Conservation (phyloP, 2,113 vertebrate genomes). For the Eonycteris spelaea region DNA sequence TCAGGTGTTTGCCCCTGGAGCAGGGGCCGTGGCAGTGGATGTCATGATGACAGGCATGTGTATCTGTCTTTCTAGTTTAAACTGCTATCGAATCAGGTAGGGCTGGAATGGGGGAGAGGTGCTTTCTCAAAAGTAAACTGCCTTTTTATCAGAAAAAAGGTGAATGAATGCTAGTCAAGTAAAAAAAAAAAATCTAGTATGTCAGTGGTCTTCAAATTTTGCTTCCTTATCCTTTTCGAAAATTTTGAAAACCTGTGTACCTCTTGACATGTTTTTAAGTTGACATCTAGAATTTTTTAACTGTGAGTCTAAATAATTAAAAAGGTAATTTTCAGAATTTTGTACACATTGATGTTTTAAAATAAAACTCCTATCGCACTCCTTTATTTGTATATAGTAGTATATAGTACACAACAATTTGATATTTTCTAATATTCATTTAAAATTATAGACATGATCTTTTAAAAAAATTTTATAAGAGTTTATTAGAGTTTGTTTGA, state of each 20-base stretch:
- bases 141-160: background rate
- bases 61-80: background rate
- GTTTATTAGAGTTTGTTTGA: too few species aligned
- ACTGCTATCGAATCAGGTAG: background rate
- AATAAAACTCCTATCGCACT: background rate
- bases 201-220: background rate
- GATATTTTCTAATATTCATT: background rate
- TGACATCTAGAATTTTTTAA: background rate
- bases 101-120: background rate
- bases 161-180: background rate
- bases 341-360: background rate
- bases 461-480: background rate
- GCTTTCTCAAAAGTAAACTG: background rate
- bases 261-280: background rate
- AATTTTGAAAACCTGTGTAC: background rate
- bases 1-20: background rate
- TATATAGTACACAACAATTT: background rate
- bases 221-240: background rate
- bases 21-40: background rate
- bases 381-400: background rate
- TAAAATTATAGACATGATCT: background rate
- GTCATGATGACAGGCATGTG: background rate
- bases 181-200: background rate
- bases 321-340: background rate
- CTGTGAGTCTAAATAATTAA: background rate